phyloP scores from a whole-genome alignment of 2,797 vertebrate genomes.

The Petrocephalus sullivani region DNA sequence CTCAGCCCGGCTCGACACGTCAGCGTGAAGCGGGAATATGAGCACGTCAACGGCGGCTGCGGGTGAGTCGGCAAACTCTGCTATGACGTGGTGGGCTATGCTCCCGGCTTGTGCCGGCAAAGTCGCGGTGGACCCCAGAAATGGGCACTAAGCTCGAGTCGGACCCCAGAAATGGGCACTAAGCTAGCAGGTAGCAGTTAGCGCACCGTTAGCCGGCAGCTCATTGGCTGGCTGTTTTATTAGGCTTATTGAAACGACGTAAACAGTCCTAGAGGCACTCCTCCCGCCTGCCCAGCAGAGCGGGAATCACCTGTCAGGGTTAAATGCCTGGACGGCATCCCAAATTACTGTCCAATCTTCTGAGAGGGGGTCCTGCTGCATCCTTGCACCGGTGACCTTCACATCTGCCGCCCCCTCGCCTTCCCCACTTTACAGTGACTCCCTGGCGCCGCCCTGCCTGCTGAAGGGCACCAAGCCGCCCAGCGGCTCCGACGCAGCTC shows the following conservation, averaged over 20 bases:
- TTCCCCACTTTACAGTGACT: conserved; percentile 70
- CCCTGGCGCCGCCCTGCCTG: conserved; percentile 90
- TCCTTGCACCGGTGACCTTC: not conserved
- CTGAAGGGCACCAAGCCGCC: conserved; percentile 91
- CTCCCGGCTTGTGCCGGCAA: too few relatives aligned
- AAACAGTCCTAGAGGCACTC: not conserved
- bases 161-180: not conserved
- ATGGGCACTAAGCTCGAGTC: not conserved
- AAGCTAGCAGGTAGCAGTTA: not conserved
- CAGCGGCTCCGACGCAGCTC: conserved; percentile 73
- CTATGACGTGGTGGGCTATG: not conserved
- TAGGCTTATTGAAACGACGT: not conserved
- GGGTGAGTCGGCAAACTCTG: conserved; percentile 61
- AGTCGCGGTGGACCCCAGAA: not conserved
- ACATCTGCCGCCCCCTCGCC: not conserved
- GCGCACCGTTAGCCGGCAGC: not conserved
- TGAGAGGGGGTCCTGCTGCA: not conserved
- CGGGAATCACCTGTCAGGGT: not conserved
- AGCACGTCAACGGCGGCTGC: conserved; percentile 87
- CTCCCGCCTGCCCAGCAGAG: not conserved
- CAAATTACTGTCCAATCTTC: not conserved
- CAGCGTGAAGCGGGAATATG: conserved; percentile 92
- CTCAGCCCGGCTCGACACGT: conserved; percentile 86
- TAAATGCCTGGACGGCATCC: not conserved
- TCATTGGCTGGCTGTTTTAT: not conserved